Conservation (phyloP, 1,140 invertebrate species). For the Anadara kagoshimensis region DNA sequence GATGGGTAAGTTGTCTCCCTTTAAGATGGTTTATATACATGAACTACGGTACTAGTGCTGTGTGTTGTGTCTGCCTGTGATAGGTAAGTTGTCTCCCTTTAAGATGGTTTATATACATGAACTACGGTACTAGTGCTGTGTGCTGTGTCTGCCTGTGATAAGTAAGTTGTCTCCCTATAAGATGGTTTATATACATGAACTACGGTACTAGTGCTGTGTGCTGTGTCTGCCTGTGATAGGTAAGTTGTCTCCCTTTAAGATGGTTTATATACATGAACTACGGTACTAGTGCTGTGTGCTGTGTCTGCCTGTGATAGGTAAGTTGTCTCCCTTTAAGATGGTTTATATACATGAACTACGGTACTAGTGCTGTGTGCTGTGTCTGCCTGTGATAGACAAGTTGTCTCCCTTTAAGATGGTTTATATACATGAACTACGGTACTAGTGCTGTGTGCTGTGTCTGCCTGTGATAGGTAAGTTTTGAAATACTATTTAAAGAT, state of each 20-base stretch:
- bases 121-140: conserved; percentile 64
- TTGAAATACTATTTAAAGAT: too few species aligned
- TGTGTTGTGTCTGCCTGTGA: conserved; percentile 65
- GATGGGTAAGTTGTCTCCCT: conserved; percentile 58
- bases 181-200: conserved; percentile 62
- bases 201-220: conserved; percentile 63
- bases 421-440: too few species aligned
- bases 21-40: conserved; percentile 60
- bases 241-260: conserved; percentile 41
- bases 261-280: conserved; percentile 63
- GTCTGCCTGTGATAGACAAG: conserved; percentile 67
- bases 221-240: conserved; percentile 66
- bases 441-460: conserved; percentile 61
- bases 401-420: conserved; percentile 38
- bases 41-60: conserved; percentile 61
- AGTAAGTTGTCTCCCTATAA: conserved; percentile 49
- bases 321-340: conserved; percentile 33
- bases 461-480: conserved; percentile 66
- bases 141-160: conserved; percentile 64
- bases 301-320: conserved; percentile 68
- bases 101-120: conserved; percentile 62
- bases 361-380: conserved; percentile 62
- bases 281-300: conserved; percentile 62
- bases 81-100: conserved; percentile 52
- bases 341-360: conserved; percentile 64